Evolutionary conservation across 2,113 vertebrate species (phyloP).

Genomic region (Oreotragus oreotragus): DNA sequence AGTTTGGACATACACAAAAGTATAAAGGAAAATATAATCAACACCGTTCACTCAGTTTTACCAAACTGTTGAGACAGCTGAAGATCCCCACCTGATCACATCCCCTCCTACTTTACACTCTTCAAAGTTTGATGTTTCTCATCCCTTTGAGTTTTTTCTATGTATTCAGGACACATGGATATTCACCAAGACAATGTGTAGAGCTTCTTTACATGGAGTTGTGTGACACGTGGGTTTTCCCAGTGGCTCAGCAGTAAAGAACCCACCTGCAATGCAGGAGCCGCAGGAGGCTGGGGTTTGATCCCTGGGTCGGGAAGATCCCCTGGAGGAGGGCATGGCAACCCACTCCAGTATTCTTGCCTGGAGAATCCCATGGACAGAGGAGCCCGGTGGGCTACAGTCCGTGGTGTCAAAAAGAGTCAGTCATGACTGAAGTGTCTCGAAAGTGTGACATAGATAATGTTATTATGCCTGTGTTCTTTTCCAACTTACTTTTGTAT

Average conservation of each 20-base stretch:
- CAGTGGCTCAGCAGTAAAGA: not conserved
- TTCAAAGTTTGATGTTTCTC: not conserved
- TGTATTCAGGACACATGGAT: not conserved
- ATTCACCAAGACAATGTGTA: not conserved
- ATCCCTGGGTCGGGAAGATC: not conserved
- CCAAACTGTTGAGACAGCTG: not conserved
- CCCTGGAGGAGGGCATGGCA: not conserved
- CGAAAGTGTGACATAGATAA: accelerated
- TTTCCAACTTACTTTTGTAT: not conserved
- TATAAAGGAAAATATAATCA: not conserved
- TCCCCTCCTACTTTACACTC: not conserved
- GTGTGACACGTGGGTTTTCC: not conserved
- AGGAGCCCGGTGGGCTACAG: not conserved
- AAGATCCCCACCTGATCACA: not conserved
- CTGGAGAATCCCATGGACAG: not conserved
- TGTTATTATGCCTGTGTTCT: not conserved
- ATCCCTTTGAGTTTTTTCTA: not conserved
- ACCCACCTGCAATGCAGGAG: not conserved
- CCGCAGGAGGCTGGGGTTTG: not conserved
- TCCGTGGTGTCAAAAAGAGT: not conserved
- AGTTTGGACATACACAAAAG: not conserved
- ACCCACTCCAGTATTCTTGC: not conserved
- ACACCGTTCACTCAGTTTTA: not conserved
- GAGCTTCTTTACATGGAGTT: not conserved
- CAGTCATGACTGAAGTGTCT: not conserved